Conservation (phyloP, 2,888 invertebrate genomes). For the Drosophila koepferae region DNA sequence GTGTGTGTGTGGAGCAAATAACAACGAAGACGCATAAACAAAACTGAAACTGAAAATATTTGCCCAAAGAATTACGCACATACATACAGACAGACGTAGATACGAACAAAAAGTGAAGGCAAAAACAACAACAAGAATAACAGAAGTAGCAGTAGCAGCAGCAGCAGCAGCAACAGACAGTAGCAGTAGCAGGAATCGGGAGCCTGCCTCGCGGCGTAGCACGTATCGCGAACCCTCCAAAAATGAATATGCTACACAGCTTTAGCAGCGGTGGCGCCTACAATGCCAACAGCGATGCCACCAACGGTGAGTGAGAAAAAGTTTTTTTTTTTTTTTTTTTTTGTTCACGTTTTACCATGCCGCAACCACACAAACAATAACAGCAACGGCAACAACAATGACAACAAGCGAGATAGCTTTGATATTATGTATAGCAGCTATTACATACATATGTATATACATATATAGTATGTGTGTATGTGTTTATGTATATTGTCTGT, state of each 20-base stretch:
- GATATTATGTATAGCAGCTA: constrained; percentile 20
- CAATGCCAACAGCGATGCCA: constrained; percentile 66
- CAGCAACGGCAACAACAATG: constrained; percentile 30
- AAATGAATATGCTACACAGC: constrained; percentile 84
- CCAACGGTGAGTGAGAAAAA: constrained; percentile 71
- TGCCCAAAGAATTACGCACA: constrained; percentile 49
- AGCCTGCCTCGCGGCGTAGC: constrained; percentile 21
- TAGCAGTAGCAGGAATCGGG: constrained; percentile 19
- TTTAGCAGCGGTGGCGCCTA: constrained; percentile 78
- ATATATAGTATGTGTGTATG: constrained; percentile 14
- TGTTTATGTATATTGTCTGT: background rate
- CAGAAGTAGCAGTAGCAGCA: background rate
- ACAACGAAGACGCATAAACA: constrained; percentile 60
- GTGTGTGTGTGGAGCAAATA: constrained; percentile 8
- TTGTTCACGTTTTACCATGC: constrained; percentile 22
- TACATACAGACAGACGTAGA: background rate
- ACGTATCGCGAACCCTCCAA: constrained; percentile 32
- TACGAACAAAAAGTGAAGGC: constrained; percentile 2
- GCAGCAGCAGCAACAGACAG: constrained; percentile 10
- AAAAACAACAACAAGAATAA: constrained; percentile 14
- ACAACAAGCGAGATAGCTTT: constrained; percentile 41
- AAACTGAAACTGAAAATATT: constrained; percentile 61
- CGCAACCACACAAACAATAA: constrained; percentile 40
- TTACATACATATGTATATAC: background rate
- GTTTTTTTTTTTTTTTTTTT: constrained; percentile 24